These are phyloP conservation scores for Limenitis camilla DNA, from an alignment of 2,888 invertebrate species.

Conservation along the genomic window DNA sequence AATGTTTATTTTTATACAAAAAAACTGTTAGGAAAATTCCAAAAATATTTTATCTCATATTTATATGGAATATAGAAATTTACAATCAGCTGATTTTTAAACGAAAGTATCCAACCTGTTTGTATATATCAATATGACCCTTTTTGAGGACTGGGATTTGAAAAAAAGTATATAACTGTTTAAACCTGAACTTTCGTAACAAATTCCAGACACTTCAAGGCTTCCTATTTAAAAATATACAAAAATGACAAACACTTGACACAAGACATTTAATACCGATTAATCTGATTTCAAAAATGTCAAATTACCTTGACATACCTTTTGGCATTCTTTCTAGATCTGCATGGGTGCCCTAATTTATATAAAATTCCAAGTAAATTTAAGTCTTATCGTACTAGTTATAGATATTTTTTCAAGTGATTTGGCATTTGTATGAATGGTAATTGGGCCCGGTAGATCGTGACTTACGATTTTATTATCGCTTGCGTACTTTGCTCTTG, in stretches of 20 bases:
- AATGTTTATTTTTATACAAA: too few relatives aligned
- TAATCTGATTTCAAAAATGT: neutral
- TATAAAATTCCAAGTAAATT: neutral
- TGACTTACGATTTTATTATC: slow-evolving; percentile 58
- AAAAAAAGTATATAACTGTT: too few relatives aligned
- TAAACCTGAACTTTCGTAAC: too few relatives aligned
- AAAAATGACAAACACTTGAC: slow-evolving; percentile 2
- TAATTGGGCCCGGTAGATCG: slow-evolving; percentile 40
- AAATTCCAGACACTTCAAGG: neutral
- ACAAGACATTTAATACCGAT: slow-evolving; percentile 6
- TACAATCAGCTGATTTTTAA: too few relatives aligned
- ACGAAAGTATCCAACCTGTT: too few relatives aligned
- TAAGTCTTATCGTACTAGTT: neutral
- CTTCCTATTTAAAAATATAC: slow-evolving; percentile 1
- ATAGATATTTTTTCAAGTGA: slow-evolving; percentile 15
- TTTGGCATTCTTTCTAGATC: slow-evolving; percentile 29
- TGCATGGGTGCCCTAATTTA: slow-evolving; percentile 16
- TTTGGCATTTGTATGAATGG: slow-evolving; percentile 17
- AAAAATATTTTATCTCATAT: too few relatives aligned
- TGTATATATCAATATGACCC: too few relatives aligned
- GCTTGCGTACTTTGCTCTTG: slow-evolving; percentile 36
- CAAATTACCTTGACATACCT: slow-evolving; percentile 25
- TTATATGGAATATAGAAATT: too few relatives aligned
- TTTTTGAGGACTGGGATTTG: too few relatives aligned
- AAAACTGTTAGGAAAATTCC: too few relatives aligned